These are phyloP conservation scores for Zaprionus davidi DNA, from an alignment of 1,140 invertebrate species.

Conservation along the genomic window DNA sequence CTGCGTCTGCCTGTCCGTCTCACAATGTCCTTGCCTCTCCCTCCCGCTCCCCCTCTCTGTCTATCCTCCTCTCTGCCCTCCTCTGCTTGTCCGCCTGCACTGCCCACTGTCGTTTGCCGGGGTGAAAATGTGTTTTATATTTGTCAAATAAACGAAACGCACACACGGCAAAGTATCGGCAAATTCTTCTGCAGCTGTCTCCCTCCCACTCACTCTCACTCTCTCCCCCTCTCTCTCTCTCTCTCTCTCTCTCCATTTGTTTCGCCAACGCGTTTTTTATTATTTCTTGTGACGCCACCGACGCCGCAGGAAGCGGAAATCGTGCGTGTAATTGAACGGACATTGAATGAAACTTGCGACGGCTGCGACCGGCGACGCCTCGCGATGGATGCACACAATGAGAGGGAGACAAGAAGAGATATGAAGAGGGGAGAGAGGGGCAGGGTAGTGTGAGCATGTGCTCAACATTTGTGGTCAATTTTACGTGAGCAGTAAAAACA, in stretches of 20 bases:
- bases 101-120: slow-evolving; percentile 44
- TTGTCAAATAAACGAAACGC: slow-evolving; percentile 72
- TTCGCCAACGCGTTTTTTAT: slow-evolving; percentile 38
- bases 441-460: slow-evolving; percentile 11
- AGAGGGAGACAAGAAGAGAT: background rate
- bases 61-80: no score
- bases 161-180: slow-evolving; percentile 58
- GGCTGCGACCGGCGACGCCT: slow-evolving; percentile 35
- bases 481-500: slow-evolving; percentile 75
- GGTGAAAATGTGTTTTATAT: slow-evolving; percentile 80
- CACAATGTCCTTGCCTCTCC: background rate
- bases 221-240: background rate
- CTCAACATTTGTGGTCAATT: slow-evolving; percentile 71
- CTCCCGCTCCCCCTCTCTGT: background rate
- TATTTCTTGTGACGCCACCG: slow-evolving; percentile 44
- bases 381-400: slow-evolving; percentile 6
- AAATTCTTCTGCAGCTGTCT: slow-evolving; percentile 18
- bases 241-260: slow-evolving; percentile 24
- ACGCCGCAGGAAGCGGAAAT: slow-evolving; percentile 74
- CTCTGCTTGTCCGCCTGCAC: background rate
- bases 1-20: slow-evolving; percentile 2
- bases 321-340: slow-evolving; percentile 80
- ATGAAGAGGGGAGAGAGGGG: background rate
- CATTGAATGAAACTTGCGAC: slow-evolving; percentile 73
- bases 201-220: slow-evolving; percentile 34